These are phyloP conservation scores for Mustelus asterias DNA, from an alignment of 2,113 vertebrate genomes.

Conservation along the genomic window DNA sequence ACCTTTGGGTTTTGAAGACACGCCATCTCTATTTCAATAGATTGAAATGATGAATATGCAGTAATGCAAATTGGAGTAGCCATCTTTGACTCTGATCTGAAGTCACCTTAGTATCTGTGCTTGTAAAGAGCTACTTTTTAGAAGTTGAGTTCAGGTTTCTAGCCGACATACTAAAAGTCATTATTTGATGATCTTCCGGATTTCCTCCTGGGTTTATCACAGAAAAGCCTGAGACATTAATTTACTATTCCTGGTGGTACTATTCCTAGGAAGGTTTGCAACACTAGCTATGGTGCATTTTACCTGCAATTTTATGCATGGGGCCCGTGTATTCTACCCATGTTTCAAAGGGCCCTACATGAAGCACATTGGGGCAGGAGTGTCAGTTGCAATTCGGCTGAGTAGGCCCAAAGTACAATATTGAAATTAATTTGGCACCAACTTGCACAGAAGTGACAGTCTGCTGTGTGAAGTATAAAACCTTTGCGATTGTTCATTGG, in stretches of 20 bases:
- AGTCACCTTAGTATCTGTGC: too few relatives aligned
- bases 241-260: background rate
- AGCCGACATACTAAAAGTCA: too few relatives aligned
- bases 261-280: background rate
- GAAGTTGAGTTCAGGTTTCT: too few relatives aligned
- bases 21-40: too few relatives aligned
- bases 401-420: background rate
- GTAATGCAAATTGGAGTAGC: too few relatives aligned
- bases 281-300: background rate
- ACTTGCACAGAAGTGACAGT: background rate
- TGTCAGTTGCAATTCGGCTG: background rate
- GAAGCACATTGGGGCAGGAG: background rate
- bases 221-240: background rate
- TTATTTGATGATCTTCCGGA: too few relatives aligned
- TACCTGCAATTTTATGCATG: background rate
- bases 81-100: too few relatives aligned
- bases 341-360: background rate
- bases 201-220: background rate
- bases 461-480: background rate
- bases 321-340: background rate
- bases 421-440: background rate
- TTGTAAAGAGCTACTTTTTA: too few relatives aligned
- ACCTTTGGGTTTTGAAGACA: too few relatives aligned
- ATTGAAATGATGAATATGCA: too few relatives aligned
- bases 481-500: background rate